These are phyloP conservation scores for Formica selysi DNA, from an alignment of 1,140 invertebrate genomes.

Conservation along the genomic window DNA sequence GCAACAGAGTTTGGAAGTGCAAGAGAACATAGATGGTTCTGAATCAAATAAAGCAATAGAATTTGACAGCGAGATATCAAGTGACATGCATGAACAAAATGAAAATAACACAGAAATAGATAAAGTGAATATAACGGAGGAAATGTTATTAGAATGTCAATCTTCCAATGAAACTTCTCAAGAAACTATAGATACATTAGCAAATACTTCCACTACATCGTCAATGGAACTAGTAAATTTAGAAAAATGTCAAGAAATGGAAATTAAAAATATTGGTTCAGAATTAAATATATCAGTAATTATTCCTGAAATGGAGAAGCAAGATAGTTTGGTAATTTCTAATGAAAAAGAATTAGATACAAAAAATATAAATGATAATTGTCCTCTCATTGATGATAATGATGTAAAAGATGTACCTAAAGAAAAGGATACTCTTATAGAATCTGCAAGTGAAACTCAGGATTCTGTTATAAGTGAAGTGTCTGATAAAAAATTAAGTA, in stretches of 20 bases:
- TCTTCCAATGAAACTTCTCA: slow-evolving; percentile 11
- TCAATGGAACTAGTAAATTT: slow-evolving; percentile 1
- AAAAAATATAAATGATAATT: slow-evolving; percentile 13
- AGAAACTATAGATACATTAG: not conserved
- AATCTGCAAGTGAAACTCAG: slow-evolving; percentile 9
- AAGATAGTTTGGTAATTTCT: not conserved
- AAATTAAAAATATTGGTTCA: slow-evolving; percentile 19
- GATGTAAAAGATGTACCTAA: not conserved
- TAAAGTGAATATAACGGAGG: not conserved
- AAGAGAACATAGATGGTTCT: not conserved
- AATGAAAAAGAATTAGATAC: slow-evolving; percentile 27
- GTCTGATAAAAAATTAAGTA: slow-evolving; percentile 17
- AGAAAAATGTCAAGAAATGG: not conserved
- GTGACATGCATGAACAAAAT: not conserved
- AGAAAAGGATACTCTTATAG: slow-evolving; percentile 8
- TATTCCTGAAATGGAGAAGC: not conserved
- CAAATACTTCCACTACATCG: not conserved
- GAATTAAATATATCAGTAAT: not conserved
- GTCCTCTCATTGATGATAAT: not conserved
- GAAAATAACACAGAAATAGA: slow-evolving; percentile 13
- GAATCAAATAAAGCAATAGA: not conserved
- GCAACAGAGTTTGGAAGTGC: slow-evolving; percentile 26
- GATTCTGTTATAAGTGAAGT: slow-evolving; percentile 9
- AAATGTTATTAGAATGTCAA: slow-evolving; percentile 18
- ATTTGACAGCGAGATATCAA: not conserved